Evolutionary conservation across 2,113 vertebrate species (phyloP).

Genomic region (Bucco capensis): DNA sequence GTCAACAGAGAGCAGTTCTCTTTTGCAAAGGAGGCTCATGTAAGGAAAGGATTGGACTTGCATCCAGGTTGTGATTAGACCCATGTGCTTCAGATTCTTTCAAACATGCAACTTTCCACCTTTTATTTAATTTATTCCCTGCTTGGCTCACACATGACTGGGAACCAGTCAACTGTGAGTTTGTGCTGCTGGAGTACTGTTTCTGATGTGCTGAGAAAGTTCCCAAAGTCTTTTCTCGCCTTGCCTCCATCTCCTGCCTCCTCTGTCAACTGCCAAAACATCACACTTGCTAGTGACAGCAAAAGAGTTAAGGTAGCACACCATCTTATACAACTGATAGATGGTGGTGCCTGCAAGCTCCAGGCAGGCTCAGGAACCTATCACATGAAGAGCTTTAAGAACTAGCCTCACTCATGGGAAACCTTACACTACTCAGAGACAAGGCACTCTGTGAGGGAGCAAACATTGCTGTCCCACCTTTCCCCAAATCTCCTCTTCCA

Average conservation of each 20-base stretch:
- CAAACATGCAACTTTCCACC: not conserved
- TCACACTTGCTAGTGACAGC: not conserved
- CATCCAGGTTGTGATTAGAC: not conserved
- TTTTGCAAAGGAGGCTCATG: not conserved
- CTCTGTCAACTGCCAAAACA: conserved; percentile 2
- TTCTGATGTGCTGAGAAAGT: conserved; percentile 27
- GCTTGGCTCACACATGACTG: not conserved
- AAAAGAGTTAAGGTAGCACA: not conserved
- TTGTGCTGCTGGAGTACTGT: not conserved
- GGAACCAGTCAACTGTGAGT: not conserved
- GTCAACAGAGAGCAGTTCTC: not conserved
- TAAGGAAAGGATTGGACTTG: not conserved
- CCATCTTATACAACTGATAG: not conserved
- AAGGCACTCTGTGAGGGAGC: not conserved
- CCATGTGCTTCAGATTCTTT: not conserved
- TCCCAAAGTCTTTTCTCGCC: conserved; percentile 34
- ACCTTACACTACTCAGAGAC: not conserved
- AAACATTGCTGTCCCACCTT: not conserved
- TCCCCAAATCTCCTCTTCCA: not conserved
- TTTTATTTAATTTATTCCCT: not conserved
- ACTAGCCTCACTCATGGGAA: not conserved
- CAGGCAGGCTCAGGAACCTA: not conserved
- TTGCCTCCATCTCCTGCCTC: conserved; percentile 5
- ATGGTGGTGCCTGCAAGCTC: not conserved
- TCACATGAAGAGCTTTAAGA: not conserved